phyloP scores from a whole-genome alignment of 2,797 vertebrate genomes.

The Taeniopygia guttata region DNA sequence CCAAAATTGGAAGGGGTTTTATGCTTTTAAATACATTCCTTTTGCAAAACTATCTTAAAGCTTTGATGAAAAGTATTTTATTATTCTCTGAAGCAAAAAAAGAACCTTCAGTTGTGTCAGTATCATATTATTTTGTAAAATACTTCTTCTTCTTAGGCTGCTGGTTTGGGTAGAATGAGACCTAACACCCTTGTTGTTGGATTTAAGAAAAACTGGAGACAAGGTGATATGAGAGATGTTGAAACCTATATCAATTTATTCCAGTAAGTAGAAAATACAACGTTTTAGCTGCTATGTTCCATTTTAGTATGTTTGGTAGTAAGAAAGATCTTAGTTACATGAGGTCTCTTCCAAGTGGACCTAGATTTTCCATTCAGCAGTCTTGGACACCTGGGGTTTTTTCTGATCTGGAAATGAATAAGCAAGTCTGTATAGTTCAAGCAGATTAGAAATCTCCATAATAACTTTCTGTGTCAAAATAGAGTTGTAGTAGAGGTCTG shows the following conservation, averaged over 20 bases:
- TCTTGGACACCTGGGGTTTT: neutral
- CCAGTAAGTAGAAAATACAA: conserved; percentile 83
- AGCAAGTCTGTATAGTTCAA: neutral
- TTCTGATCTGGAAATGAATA: neutral
- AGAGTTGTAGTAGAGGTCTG: neutral
- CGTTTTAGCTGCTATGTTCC: neutral
- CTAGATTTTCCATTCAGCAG: neutral
- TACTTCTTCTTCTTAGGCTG: conserved; percentile 79
- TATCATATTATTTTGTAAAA: neutral
- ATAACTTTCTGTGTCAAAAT: neutral
- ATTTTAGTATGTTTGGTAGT: neutral
- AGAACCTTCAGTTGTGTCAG: neutral
- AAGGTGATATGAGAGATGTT: conserved; percentile 92
- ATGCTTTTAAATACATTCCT: neutral
- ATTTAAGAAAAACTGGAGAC: conserved; percentile 95
- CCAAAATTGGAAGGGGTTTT: neutral
- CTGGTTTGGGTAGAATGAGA: conserved; percentile 91
- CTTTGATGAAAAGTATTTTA: neutral
- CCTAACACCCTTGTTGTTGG: conserved; percentile 95
- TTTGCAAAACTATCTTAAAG: neutral
- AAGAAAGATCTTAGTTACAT: neutral
- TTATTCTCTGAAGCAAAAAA: neutral
- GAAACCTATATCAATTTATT: conserved; percentile 95
- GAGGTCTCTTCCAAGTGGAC: neutral
- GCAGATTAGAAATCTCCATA: neutral